Conservation (phyloP, 2,113 vertebrate species). For the Agelaius phoeniceus region DNA sequence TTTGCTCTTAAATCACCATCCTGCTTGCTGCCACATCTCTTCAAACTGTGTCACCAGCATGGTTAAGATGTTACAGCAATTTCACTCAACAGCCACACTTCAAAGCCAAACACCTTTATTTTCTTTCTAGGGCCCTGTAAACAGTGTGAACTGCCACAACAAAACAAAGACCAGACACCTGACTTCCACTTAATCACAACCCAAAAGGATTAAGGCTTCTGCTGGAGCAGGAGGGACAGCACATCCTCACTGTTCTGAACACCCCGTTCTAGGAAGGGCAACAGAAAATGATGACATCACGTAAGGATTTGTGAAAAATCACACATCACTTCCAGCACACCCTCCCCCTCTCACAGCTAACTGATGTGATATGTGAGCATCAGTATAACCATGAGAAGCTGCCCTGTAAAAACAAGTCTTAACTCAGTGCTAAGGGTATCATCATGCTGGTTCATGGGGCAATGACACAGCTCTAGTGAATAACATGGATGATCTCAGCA, state of each 20-base stretch:
- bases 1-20: not conserved
- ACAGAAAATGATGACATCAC: not conserved
- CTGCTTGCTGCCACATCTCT: not conserved
- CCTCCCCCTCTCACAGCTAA: not conserved
- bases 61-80: not conserved
- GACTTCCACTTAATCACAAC: not conserved
- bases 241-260: not conserved
- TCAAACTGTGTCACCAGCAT: no score
- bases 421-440: slow-evolving; percentile 34
- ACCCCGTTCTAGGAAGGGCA: not conserved
- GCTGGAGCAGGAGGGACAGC: not conserved
- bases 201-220: not conserved
- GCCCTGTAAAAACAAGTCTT: slow-evolving; percentile 44
- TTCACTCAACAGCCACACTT: not conserved
- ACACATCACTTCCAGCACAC: not conserved
- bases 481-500: not conserved
- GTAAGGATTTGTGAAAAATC: not conserved
- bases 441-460: slow-evolving; percentile 44
- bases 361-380: not conserved
- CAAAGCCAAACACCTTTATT: not conserved
- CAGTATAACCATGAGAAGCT: not conserved
- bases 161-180: not conserved
- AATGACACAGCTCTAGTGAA: slow-evolving; percentile 21
- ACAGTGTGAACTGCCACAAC: not conserved
- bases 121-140: not conserved